Evolutionary conservation across 2,113 vertebrate species (phyloP).

Genomic region (Gavialis gangeticus): DNA sequence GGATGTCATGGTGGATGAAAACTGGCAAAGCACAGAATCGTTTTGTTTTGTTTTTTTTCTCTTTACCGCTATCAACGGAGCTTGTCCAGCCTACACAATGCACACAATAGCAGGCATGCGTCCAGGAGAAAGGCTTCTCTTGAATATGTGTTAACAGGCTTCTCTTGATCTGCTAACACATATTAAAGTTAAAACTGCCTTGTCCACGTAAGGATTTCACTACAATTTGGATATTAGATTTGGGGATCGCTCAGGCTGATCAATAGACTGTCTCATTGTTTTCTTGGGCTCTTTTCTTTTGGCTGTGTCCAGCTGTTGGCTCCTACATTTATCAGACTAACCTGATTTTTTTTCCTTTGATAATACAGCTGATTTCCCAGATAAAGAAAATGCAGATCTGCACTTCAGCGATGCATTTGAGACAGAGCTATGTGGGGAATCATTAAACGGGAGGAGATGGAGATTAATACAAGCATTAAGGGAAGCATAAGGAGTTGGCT

Average conservation of each 20-base stretch:
- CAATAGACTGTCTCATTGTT: rapidly evolving
- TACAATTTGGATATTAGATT: background rate
- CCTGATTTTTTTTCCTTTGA: background rate
- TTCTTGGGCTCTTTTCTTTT: background rate
- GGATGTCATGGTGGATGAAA: background rate
- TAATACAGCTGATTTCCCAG: background rate
- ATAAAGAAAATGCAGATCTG: background rate
- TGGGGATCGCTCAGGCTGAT: too few relatives aligned
- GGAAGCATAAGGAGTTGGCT: background rate
- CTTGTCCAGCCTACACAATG: rapidly evolving
- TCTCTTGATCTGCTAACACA: too few relatives aligned
- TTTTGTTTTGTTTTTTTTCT: background rate
- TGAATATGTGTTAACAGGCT: background rate
- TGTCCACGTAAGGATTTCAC: background rate
- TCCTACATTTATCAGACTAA: background rate
- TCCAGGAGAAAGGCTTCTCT: background rate
- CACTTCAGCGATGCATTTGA: background rate
- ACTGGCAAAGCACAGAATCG: background rate
- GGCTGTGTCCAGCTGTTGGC: background rate
- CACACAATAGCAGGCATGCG: rapidly evolving
- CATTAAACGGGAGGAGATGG: rapidly evolving
- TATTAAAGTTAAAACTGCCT: rapidly evolving
- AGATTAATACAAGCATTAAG: background rate
- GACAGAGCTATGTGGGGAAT: background rate
- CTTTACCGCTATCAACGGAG: rapidly evolving